Evolutionary conservation across 2,888 invertebrate species (phyloP).

Genomic region (Mimachlamys varia): DNA sequence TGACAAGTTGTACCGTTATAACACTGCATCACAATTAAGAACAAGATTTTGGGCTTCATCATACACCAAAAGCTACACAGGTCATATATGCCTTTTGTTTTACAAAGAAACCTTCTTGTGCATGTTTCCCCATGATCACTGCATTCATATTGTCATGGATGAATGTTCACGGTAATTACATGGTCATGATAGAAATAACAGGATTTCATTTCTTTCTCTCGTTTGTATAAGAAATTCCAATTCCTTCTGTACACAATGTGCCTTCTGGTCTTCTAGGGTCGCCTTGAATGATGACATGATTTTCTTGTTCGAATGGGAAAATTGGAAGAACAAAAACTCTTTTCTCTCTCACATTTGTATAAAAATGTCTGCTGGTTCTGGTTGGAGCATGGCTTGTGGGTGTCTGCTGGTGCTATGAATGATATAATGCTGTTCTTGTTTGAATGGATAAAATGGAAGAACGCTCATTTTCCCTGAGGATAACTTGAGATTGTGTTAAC

Average conservation of each 20-base stretch:
- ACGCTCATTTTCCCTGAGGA: not conserved
- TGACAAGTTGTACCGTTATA: no score
- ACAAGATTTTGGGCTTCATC: no score
- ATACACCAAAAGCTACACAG: not conserved
- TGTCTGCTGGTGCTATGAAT: not conserved
- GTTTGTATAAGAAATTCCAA: not conserved
- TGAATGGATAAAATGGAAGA: conserved; percentile 8
- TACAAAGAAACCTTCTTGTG: not conserved
- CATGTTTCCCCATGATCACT: not conserved
- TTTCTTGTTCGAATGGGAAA: not conserved
- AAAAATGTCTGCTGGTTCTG: not conserved
- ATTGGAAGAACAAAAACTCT: not conserved
- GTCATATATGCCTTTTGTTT: not conserved
- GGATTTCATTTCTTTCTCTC: not conserved
- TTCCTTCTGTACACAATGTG: not conserved
- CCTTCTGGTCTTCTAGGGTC: not conserved
- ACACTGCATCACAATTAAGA: no score
- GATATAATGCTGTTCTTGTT: not conserved
- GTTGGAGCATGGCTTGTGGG: not conserved
- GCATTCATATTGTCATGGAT: not conserved
- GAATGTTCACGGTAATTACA: not conserved
- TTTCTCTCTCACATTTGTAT: conserved; percentile 8
- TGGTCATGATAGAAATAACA: not conserved
- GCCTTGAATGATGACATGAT: not conserved
- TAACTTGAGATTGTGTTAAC: conserved; percentile 6